A percentile compares a stretch with the other conserved stretches of the same genome.
Evolutionary conservation across 2,888 invertebrate genomes (phyloP).

Genomic region (Ectropis crepuscularia): DNA sequence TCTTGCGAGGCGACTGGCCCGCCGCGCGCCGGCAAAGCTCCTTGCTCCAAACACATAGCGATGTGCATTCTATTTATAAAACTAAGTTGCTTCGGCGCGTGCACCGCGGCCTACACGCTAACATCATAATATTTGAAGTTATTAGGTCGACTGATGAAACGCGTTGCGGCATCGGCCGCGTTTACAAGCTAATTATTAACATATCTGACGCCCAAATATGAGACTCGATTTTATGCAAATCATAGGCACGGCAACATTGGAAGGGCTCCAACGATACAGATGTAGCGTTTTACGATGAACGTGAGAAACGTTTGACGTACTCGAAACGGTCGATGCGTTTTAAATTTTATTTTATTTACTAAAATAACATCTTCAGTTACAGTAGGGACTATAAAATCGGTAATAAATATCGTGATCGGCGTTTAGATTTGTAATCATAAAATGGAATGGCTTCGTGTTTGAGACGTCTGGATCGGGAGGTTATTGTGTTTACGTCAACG

Average conservation of each 20-base stretch:
- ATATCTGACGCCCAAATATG: constrained; percentile 16
- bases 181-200: constrained; percentile 43
- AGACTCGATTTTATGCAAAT: too few species aligned
- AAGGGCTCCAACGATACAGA: constrained; percentile 69
- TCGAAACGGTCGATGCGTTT: constrained; percentile 45
- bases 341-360: constrained; percentile 70
- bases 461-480: constrained; percentile 39
- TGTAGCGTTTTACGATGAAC: constrained; percentile 60
- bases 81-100: constrained; percentile 76
- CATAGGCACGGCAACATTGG: constrained; percentile 53
- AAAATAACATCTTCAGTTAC: constrained; percentile 71
- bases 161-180: constrained; percentile 52
- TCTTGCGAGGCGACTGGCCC: constrained; percentile 69
- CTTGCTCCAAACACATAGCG: constrained; percentile 76
- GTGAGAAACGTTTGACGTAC: constrained; percentile 54
- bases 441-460: constrained; percentile 54
- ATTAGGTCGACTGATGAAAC: constrained; percentile 77
- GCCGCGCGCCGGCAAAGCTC: constrained; percentile 64
- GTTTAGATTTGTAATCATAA: constrained; percentile 61
- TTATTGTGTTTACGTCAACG: constrained; percentile 49
- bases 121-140: constrained; percentile 78
- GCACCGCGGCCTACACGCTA: constrained; percentile 65
- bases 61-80: constrained; percentile 83
- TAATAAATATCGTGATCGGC: constrained; percentile 66
- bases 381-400: constrained; percentile 60